Conservation (phyloP, 2,888 invertebrate genomes). For the Deilephila porcellus region DNA sequence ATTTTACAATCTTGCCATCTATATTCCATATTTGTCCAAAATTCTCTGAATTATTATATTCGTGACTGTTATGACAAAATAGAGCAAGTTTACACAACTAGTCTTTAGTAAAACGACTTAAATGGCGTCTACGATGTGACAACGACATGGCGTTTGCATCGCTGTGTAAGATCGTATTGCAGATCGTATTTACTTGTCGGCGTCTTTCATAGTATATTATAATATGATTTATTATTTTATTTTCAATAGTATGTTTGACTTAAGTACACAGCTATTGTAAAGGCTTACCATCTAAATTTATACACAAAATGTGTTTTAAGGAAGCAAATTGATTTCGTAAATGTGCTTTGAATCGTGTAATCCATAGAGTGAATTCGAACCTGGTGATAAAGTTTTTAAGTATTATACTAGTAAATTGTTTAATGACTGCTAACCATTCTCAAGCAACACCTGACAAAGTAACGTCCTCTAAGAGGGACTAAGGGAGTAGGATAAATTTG, state of each 20-base stretch:
- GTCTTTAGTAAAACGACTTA: constrained; percentile 21
- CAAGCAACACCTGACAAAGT: too few relatives aligned
- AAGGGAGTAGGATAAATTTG: too few relatives aligned
- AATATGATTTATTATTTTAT: background rate
- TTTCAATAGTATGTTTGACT: background rate
- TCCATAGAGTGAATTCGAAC: too few relatives aligned
- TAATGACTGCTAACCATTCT: too few relatives aligned
- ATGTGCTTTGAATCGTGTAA: too few relatives aligned
- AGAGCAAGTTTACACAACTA: constrained; percentile 2
- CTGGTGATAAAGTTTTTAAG: too few relatives aligned
- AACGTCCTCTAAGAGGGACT: too few relatives aligned
- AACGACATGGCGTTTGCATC: constrained; percentile 14
- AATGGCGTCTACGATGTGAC: constrained; percentile 9
- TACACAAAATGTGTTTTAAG: too few relatives aligned
- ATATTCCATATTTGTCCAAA: background rate
- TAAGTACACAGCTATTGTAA: background rate
- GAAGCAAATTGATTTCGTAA: too few relatives aligned
- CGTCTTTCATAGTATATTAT: background rate
- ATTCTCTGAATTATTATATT: background rate
- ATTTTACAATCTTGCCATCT: background rate
- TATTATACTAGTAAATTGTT: too few relatives aligned
- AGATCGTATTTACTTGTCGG: constrained; percentile 2
- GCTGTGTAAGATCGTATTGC: background rate
- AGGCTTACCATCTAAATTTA: too few relatives aligned
- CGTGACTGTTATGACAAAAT: constrained; percentile 8